These are phyloP conservation scores for Sesamia inferens DNA, from an alignment of 2,888 invertebrate genomes.

Conservation along the genomic window DNA sequence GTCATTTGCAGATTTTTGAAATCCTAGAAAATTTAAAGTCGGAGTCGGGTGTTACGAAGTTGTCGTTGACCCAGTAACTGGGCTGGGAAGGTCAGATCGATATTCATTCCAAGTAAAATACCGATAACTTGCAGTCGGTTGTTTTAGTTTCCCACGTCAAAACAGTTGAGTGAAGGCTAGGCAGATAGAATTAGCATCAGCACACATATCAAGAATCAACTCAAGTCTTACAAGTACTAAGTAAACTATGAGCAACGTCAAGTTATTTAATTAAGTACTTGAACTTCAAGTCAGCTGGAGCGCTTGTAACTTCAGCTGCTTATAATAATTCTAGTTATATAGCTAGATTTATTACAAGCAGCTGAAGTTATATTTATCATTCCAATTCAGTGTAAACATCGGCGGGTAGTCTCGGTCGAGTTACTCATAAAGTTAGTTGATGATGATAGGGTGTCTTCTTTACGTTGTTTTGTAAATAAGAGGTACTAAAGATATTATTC, in stretches of 20 bases:
- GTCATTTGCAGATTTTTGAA: too few species aligned
- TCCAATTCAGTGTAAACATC: conserved; percentile 35
- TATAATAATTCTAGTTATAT: conserved; percentile 17
- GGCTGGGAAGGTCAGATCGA: not conserved
- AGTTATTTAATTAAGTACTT: conserved; percentile 51
- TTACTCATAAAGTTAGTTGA: conserved; percentile 6
- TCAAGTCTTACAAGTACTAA: conserved; percentile 28
- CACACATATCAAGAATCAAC: conserved; percentile 7
- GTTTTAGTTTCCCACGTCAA: not conserved
- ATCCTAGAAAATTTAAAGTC: too few species aligned
- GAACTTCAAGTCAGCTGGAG: conserved; percentile 25
- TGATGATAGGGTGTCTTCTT: not conserved
- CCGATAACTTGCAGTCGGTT: not conserved
- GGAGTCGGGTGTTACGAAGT: too few species aligned
- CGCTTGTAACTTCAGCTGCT: conserved; percentile 41
- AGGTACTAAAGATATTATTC: not conserved
- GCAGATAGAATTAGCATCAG: not conserved
- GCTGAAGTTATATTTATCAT: conserved; percentile 17
- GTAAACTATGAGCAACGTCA: conserved; percentile 41
- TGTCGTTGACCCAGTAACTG: not conserved
- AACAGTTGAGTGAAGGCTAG: not conserved
- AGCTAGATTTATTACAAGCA: too few species aligned
- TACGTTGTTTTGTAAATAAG: not conserved
- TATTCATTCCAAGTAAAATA: not conserved
- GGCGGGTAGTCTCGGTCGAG: not conserved